These are phyloP conservation scores for Sarcophaga peregrina DNA, from an alignment of 1,140 invertebrate genomes.

Conservation along the genomic window DNA sequence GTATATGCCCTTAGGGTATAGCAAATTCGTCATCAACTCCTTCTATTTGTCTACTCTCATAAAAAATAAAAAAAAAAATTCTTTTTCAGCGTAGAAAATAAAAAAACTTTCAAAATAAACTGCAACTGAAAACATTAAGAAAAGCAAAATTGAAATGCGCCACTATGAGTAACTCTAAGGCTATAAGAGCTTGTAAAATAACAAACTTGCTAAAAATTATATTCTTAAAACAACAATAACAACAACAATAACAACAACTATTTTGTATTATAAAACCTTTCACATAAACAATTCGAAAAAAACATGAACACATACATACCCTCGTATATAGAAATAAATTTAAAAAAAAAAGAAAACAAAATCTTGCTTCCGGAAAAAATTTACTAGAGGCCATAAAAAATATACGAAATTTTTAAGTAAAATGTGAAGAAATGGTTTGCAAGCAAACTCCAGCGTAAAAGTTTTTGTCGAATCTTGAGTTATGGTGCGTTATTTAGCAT, in stretches of 20 bases:
- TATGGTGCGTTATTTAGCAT: conserved; percentile 63
- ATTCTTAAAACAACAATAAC: conserved; percentile 58
- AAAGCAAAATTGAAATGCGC: too few relatives aligned
- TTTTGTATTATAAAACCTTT: conserved; percentile 39
- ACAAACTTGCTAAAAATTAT: conserved; percentile 64
- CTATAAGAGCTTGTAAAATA: conserved; percentile 45
- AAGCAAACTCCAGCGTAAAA: conserved; percentile 27
- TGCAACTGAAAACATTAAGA: too few relatives aligned
- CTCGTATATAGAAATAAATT: not conserved
- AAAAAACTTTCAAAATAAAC: too few relatives aligned
- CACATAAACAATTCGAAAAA: not conserved
- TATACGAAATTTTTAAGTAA: not conserved
- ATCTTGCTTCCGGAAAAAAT: too few relatives aligned
- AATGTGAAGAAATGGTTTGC: conserved; percentile 33
- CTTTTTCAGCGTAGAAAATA: too few relatives aligned
- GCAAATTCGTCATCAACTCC: too few relatives aligned
- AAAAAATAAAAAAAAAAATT: too few relatives aligned
- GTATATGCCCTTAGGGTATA: too few relatives aligned
- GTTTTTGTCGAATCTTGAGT: conserved; percentile 63
- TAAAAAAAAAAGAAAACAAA: not conserved
- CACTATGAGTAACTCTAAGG: conserved; percentile 14
- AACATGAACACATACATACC: not conserved
- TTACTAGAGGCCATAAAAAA: conserved; percentile 44
- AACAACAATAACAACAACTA: too few relatives aligned
- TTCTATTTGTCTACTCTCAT: too few relatives aligned